Evolutionary conservation across 37 sponge, comb jelly and placozoan species (phyloP).

Genomic region (Oopsacas minuta): DNA sequence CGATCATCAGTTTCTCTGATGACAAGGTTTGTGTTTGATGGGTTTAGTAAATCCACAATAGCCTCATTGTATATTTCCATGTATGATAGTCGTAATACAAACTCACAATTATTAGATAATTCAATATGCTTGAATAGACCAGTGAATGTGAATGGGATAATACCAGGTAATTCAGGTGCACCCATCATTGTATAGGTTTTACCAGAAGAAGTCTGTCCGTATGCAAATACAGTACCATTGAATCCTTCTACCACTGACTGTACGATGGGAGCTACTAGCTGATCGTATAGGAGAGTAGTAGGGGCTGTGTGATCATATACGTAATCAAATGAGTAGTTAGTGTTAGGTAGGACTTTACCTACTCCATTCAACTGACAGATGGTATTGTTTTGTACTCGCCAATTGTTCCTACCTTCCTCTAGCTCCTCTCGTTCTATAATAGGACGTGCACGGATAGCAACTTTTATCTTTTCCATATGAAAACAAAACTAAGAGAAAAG

Average conservation of each 20-base stretch:
- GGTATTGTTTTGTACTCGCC: background rate
- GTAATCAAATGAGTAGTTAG: background rate
- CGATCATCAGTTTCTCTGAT: slow-evolving; percentile 29
- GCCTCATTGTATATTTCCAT: slow-evolving; percentile 91
- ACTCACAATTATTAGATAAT: slow-evolving; percentile 40
- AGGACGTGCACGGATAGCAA: slow-evolving; percentile 44
- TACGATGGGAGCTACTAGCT: slow-evolving; percentile 15
- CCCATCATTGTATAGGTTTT: slow-evolving; percentile 77
- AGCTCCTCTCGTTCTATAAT: slow-evolving; percentile 18
- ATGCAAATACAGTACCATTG: slow-evolving; percentile 53
- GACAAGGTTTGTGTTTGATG: slow-evolving; percentile 33
- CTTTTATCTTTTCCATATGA: slow-evolving; percentile 34
- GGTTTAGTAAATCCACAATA: slow-evolving; percentile 67
- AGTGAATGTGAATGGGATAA: slow-evolving; percentile 40
- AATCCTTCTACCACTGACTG: background rate
- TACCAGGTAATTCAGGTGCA: slow-evolving; percentile 24
- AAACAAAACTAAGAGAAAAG: no score
- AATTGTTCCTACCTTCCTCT: background rate
- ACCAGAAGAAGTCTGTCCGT: slow-evolving; percentile 63
- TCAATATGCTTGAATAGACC: slow-evolving; percentile 40
- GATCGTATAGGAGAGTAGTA: background rate
- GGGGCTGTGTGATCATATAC: background rate
- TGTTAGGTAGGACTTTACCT: background rate
- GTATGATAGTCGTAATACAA: slow-evolving; percentile 60
- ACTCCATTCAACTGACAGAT: background rate